Percentiles rank a stretch among this genome's conserved stretches.
These are phyloP conservation scores for Malurus elegans DNA, from an alignment of 2,113 vertebrate genomes.

Conservation along the genomic window DNA sequence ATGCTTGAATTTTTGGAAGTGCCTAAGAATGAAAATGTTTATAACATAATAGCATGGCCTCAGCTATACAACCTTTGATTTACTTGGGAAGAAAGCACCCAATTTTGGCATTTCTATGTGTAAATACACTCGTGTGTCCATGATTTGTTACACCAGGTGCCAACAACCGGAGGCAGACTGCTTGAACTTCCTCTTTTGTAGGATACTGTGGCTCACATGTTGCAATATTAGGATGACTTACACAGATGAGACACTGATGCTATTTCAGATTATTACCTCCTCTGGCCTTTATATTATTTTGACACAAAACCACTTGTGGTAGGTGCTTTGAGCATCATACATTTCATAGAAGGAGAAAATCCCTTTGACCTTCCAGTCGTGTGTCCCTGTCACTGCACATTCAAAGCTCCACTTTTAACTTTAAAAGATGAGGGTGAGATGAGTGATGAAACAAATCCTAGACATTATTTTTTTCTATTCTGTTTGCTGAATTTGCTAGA, in stretches of 20 bases:
- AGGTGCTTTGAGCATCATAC: background rate
- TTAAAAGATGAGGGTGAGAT: background rate
- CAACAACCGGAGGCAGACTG: background rate
- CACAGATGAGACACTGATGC: background rate
- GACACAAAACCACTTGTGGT: background rate
- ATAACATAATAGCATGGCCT: background rate
- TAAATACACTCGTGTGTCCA: background rate
- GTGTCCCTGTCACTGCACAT: background rate
- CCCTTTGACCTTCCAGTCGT: fast-evolving
- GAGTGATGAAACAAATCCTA: background rate
- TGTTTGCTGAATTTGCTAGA: slow-evolving; percentile 1
- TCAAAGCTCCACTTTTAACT: background rate
- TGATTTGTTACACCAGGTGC: background rate
- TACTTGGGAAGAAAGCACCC: background rate
- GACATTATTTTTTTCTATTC: background rate
- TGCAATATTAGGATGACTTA: background rate
- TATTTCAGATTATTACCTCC: background rate
- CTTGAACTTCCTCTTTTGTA: background rate
- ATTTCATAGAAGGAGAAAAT: background rate
- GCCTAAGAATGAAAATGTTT: background rate
- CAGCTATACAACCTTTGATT: background rate
- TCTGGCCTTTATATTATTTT: background rate
- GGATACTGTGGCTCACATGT: fast-evolving
- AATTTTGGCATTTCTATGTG: background rate
- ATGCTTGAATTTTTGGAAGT: fast-evolving